A percentile compares a stretch with the other conserved stretches of the same genome.
phyloP scores from a whole-genome alignment of 1,140 invertebrate genomes.

The Amphibalanus amphitrite region DNA sequence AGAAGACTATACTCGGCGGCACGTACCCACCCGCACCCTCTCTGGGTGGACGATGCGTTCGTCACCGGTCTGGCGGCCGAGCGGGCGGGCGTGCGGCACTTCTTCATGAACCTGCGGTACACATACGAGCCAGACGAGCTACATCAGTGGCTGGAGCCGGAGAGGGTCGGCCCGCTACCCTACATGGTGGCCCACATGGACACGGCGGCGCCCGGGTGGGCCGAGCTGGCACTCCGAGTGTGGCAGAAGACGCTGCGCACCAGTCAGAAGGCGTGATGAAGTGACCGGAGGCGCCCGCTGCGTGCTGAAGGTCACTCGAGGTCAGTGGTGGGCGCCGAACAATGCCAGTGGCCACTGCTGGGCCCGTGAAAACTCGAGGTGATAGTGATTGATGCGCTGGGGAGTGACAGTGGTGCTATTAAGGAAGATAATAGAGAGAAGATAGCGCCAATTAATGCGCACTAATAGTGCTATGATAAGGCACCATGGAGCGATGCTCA shows the following conservation, averaged over 20 bases:
- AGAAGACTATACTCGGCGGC: slow-evolving; percentile 22
- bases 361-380: no score
- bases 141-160: slow-evolving; percentile 20
- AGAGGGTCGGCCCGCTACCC: slow-evolving; percentile 11
- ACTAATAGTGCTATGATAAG: no score
- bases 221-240: neutral
- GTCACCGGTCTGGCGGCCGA: slow-evolving; percentile 30
- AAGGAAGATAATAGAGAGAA: no score
- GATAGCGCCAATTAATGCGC: no score
- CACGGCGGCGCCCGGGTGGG: slow-evolving; percentile 14
- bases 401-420: no score
- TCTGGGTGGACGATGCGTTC: slow-evolving; percentile 37
- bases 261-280: neutral
- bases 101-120: slow-evolving; percentile 26
- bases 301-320: no score
- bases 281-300: no score
- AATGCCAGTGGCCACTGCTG: no score
- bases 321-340: no score
- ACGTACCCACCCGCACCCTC: slow-evolving; percentile 22
- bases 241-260: neutral
- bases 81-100: slow-evolving; percentile 20
- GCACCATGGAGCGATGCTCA: no score
- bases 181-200: slow-evolving; percentile 20
- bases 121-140: slow-evolving; percentile 22
- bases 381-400: no score